A percentile compares a stretch with the other conserved stretches of the same genome.
These are phyloP conservation scores for Ameiurus melas DNA, from an alignment of 2,113 vertebrate species.

Conservation along the genomic window DNA sequence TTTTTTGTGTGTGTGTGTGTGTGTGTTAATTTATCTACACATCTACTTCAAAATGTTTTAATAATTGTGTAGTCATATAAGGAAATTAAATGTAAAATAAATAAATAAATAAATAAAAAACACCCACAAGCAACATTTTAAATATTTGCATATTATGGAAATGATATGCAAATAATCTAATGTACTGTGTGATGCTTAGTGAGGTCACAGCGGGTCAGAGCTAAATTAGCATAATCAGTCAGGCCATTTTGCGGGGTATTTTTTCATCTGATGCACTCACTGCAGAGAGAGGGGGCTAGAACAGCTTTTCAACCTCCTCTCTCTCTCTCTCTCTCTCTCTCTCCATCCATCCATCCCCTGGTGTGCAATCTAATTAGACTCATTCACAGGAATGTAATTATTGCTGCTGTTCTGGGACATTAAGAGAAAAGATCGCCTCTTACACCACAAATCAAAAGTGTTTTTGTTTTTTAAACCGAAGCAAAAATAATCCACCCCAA, in stretches of 20 bases:
- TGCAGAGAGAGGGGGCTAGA: background rate
- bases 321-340: background rate
- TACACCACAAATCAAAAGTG: background rate
- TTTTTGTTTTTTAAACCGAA: background rate
- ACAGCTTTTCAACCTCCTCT: constrained; percentile 4
- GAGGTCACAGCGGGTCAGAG: background rate
- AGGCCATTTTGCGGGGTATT: background rate
- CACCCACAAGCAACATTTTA: background rate
- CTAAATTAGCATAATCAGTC: background rate
- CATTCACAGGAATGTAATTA: constrained; percentile 27
- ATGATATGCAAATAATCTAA: background rate
- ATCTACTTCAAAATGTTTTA: background rate
- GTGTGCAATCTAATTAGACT: constrained; percentile 23
- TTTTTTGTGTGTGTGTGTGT: background rate
- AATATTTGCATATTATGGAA: constrained; percentile 1
- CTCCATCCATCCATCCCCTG: background rate
- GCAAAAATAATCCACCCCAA: background rate
- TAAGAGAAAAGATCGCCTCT: constrained; percentile 16
- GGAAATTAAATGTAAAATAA: background rate
- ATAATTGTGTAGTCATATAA: background rate
- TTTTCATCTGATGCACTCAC: background rate
- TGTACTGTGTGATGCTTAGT: background rate
- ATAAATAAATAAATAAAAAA: background rate
- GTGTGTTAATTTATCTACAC: background rate
- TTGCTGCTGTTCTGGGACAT: constrained; percentile 19